A percentile compares a stretch with the other conserved stretches of the same genome.
These are phyloP conservation scores for Chiloscyllium punctatum DNA, from an alignment of 2,797 vertebrate genomes.

Conservation along the genomic window DNA sequence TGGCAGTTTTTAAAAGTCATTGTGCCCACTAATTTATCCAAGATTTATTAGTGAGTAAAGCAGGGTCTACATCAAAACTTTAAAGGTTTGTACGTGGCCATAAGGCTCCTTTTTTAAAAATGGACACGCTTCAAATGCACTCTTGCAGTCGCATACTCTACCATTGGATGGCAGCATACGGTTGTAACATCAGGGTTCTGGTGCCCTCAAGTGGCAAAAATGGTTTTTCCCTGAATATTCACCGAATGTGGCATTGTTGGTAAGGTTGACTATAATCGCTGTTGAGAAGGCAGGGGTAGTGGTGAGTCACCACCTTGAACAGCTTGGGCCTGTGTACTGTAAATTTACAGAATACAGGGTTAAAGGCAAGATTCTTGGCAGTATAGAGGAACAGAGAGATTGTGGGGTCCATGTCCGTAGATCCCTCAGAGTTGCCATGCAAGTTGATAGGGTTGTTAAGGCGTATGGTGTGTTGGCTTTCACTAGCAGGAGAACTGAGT, in stretches of 20 bases:
- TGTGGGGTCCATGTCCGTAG: no score
- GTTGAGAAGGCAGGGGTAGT: neutral
- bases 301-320: no score
- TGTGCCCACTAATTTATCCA: no score
- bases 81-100: neutral
- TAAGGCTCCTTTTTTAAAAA: neutral
- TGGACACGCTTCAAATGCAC: neutral
- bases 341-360: no score
- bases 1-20: neutral
- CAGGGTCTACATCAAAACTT: neutral
- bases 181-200: neutral
- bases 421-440: no score
- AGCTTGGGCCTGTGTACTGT: no score
- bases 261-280: neutral
- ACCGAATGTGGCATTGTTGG: neutral
- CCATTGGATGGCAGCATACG: neutral
- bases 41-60: neutral
- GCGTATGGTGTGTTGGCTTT: no score
- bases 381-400: no score
- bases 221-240: neutral
- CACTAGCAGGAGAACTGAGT: no score
- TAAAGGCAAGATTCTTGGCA: no score
- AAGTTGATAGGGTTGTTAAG: no score
- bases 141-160: neutral
- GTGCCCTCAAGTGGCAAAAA: neutral